These are phyloP conservation scores for Calosoma granatense DNA, from an alignment of 1,140 invertebrate species.

Conservation along the genomic window DNA sequence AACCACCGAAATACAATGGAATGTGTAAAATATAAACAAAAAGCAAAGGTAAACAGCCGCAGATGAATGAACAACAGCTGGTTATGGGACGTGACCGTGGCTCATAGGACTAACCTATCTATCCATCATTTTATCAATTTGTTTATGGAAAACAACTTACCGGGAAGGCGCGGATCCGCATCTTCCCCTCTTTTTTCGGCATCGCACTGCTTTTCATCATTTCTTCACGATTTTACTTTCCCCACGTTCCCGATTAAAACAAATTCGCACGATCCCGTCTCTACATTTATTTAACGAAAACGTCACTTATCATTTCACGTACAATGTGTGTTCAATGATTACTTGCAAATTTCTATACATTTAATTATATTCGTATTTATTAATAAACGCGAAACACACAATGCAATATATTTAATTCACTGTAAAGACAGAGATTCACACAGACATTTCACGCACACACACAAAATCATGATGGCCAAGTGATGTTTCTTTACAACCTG, in stretches of 20 bases:
- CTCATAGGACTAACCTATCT: constrained; percentile 1
- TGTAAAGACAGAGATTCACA: neutral
- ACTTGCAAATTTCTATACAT: constrained; percentile 1
- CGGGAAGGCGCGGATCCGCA: constrained; percentile 94
- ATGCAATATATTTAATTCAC: neutral
- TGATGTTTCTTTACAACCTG: constrained; percentile 3
- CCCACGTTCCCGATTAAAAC: neutral
- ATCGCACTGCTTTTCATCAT: constrained; percentile 66
- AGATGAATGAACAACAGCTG: too few species aligned
- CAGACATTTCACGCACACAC: constrained; percentile 5
- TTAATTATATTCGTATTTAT: neutral
- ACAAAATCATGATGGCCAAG: constrained; percentile 8
- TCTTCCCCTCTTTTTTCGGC: constrained; percentile 86
- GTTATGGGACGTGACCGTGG: neutral
- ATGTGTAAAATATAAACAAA: too few species aligned
- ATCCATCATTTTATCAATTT: neutral
- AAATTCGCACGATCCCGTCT: neutral
- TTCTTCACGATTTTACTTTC: constrained; percentile 10
- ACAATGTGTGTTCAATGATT: neutral
- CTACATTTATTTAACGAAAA: constrained; percentile 2
- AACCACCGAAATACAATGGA: too few species aligned
- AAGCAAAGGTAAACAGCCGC: too few species aligned
- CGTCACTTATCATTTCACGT: constrained; percentile 3
- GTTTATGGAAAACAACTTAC: constrained; percentile 50
- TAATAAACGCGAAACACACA: constrained; percentile 2